Conservation (phyloP, 1,140 invertebrate species). For the Arctopsyche grandis region DNA sequence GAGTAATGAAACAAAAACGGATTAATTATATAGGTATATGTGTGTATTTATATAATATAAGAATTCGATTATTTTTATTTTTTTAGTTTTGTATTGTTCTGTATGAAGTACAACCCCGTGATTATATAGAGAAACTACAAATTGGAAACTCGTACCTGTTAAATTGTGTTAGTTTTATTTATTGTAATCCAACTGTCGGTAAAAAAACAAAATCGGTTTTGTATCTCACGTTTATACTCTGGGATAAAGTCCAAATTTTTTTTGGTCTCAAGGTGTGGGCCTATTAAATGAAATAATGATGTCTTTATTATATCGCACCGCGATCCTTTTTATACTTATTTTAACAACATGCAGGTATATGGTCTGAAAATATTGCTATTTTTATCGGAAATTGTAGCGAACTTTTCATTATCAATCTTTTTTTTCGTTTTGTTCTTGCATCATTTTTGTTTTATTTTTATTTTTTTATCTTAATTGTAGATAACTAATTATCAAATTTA, state of each 20-base stretch:
- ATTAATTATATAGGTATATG: not conserved
- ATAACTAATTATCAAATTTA: too few relatives aligned
- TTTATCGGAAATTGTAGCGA: too few relatives aligned
- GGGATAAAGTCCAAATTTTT: not conserved
- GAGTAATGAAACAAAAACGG: not conserved
- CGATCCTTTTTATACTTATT: too few relatives aligned
- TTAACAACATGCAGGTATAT: too few relatives aligned
- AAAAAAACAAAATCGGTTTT: not conserved
- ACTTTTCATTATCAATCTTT: too few relatives aligned
- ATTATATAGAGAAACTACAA: not conserved
- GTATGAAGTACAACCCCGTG: not conserved
- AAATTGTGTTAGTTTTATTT: conserved; percentile 14
- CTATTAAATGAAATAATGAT: not conserved
- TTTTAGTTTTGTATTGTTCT: not conserved
- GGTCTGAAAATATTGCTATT: too few relatives aligned
- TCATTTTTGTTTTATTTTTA: too few relatives aligned
- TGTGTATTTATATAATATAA: not conserved
- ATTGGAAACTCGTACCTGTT: not conserved
- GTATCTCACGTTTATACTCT: not conserved
- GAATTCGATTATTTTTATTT: not conserved
- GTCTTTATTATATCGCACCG: not conserved
- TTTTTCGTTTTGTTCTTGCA: too few relatives aligned
- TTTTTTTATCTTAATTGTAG: too few relatives aligned
- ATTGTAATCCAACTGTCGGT: not conserved
- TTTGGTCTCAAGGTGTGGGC: too few relatives aligned